phyloP scores from a whole-genome alignment of 2,888 invertebrate species.

The Hyposoter dolosus region DNA sequence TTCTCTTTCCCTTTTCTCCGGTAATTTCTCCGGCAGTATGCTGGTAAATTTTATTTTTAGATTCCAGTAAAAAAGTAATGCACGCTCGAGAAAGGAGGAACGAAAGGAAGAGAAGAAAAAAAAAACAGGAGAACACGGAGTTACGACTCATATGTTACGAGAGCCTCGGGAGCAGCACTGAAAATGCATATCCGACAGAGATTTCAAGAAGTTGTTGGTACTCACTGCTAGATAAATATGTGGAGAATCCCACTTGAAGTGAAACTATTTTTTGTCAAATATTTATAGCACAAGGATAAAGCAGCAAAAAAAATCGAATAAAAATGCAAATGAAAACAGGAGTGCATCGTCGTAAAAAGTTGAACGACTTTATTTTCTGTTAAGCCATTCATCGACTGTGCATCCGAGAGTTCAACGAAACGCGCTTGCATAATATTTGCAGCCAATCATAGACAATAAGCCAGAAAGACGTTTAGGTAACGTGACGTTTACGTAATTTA shows the following conservation, averaged over 20 bases:
- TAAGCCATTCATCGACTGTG: background rate
- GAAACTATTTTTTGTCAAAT: conserved; percentile 15
- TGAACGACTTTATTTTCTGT: background rate
- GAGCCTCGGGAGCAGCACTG: conserved; percentile 16
- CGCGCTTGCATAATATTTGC: background rate
- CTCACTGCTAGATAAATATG: conserved; percentile 16
- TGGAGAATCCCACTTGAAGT: conserved; percentile 15
- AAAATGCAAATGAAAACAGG: background rate
- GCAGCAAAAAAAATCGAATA: background rate
- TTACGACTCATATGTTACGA: conserved; percentile 48
- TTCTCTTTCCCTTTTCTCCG: background rate
- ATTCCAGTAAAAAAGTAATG: conserved; percentile 31
- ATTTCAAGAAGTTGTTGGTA: conserved; percentile 18
- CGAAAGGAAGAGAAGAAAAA: background rate
- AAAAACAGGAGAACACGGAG: conserved; percentile 6
- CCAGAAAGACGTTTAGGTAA: background rate
- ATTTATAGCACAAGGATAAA: background rate
- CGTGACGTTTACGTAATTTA: background rate
- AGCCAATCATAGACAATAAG: background rate
- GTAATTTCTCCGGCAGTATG: conserved; percentile 21
- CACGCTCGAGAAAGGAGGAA: conserved; percentile 16
- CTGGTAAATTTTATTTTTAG: conserved; percentile 45
- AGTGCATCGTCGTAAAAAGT: background rate
- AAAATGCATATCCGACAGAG: conserved; percentile 16
- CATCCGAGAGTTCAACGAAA: background rate